Evolutionary conservation across 1,140 invertebrate species (phyloP).

Genomic region (Diprion similis): DNA sequence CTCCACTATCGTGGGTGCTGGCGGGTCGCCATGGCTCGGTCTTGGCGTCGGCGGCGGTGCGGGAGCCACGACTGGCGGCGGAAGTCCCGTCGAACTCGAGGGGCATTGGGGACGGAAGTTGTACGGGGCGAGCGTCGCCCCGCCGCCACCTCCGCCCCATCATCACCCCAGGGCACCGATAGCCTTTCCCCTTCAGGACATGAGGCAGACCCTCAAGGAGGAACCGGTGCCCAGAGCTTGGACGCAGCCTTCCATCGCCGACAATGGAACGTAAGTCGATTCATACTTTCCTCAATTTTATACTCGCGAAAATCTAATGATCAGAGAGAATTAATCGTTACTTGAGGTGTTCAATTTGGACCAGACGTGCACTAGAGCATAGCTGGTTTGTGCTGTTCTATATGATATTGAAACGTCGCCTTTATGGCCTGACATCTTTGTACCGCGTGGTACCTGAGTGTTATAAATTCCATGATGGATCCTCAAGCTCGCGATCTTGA

Average conservation of each 20-base stretch:
- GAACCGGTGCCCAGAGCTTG: slow-evolving; percentile 59
- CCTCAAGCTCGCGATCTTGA: too few species aligned
- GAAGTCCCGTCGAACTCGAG: slow-evolving; percentile 58
- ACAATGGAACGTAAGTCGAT: slow-evolving; percentile 56
- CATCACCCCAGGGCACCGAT: slow-evolving; percentile 56
- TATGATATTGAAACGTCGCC: neutral
- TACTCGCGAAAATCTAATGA: too few species aligned
- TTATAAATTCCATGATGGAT: too few species aligned
- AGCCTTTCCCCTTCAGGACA: slow-evolving; percentile 59
- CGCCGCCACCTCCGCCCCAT: slow-evolving; percentile 57
- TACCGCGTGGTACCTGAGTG: too few species aligned
- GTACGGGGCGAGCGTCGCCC: slow-evolving; percentile 57
- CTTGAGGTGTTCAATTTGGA: too few species aligned
- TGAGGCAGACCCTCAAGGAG: slow-evolving; percentile 60
- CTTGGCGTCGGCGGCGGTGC: slow-evolving; percentile 52
- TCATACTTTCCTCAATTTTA: neutral
- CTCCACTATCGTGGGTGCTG: slow-evolving; percentile 62
- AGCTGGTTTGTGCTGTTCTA: too few species aligned
- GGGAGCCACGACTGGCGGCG: slow-evolving; percentile 48
- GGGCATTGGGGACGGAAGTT: slow-evolving; percentile 59
- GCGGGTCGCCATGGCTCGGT: slow-evolving; percentile 60
- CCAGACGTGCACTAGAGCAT: too few species aligned
- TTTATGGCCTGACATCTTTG: too few species aligned
- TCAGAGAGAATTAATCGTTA: too few species aligned
- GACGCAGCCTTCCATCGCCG: slow-evolving; percentile 55